Percentiles rank a stretch among this genome's conserved stretches.
Conservation (phyloP, 2,797 vertebrate species). For the Anomalospiza imberbis region DNA sequence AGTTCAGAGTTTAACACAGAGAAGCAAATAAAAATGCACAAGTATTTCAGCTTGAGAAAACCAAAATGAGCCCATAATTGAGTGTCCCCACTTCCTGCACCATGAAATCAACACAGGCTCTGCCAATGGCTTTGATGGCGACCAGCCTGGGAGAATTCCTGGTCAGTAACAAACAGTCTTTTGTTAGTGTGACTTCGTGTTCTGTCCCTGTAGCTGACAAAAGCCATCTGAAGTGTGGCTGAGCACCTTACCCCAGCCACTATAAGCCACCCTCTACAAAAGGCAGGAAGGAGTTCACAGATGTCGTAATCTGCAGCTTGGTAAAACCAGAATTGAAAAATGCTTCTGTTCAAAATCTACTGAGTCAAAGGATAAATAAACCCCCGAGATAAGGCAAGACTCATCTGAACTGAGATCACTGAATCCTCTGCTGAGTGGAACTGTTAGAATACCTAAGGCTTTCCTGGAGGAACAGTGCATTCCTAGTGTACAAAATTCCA, state of each 20-base stretch:
- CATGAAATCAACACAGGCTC: background rate
- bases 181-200: background rate
- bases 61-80: rapidly evolving
- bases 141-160: background rate
- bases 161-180: background rate
- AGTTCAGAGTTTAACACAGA: background rate
- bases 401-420: rapidly evolving
- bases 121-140: background rate
- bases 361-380: background rate
- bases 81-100: background rate
- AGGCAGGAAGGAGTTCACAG: background rate
- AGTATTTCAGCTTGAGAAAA: background rate
- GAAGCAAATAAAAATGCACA: background rate
- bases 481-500: background rate
- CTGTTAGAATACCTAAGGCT: background rate
- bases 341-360: background rate
- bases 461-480: background rate
- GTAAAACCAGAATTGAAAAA: background rate
- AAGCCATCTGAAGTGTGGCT: background rate
- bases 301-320: background rate
- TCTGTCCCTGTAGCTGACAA: background rate
- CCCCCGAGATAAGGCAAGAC: background rate
- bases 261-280: background rate
- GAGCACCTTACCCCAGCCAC: background rate
- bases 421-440: background rate